Evolutionary conservation across 2,113 vertebrate species (phyloP), one percentile per base, ranked within the genome.

Genomic region (Malurus cyaneus): DNA sequence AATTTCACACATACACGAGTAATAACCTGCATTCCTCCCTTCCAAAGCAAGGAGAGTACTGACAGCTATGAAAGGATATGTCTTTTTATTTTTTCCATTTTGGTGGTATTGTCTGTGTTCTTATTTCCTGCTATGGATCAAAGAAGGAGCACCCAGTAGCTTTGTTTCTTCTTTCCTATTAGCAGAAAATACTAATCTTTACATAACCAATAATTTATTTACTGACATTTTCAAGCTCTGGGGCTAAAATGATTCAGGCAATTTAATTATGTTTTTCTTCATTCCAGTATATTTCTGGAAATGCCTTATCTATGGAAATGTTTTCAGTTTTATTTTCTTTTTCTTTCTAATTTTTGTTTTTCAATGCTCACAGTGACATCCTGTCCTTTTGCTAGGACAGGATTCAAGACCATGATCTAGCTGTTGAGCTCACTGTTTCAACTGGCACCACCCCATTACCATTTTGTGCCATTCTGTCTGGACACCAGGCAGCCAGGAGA

Each of bases 131-230:
- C 72, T 72, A 49, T 64, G 41, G 69, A 90, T 86, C 76, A 91
- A 89, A 95, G 64, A 78, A 94, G 42, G 41, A 88, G 77, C 24
- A 85, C 28, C 61, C 84, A 34, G 78, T 76, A 52, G 49, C 36
- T 91, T 91, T 81, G 57, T 47, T 89, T 49, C 52, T 95, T 87
- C 39, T 73, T 36, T 78, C 24, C 44, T 53, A 34, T 86, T 94
- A 92, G 67, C 36, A 84, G 82, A 67, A 80, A 86, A 80, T 25
- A 93, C 49, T 90, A 46, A 74, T 90, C 56, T 96, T 90, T 66
- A 91, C 86, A 84, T 83, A 88, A 80, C 49, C 49, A 80, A 49
- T 80, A 80, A 86, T 93, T 96, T 94, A 94, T 95, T 95, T 96
- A 81, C 64, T 69, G 82, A 88, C 36, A 83, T 83, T 90, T 90